Percentiles rank a stretch among this genome's conserved stretches.
Evolutionary conservation across 2,113 vertebrate species (phyloP).

Genomic region (Leucosticte australis): DNA sequence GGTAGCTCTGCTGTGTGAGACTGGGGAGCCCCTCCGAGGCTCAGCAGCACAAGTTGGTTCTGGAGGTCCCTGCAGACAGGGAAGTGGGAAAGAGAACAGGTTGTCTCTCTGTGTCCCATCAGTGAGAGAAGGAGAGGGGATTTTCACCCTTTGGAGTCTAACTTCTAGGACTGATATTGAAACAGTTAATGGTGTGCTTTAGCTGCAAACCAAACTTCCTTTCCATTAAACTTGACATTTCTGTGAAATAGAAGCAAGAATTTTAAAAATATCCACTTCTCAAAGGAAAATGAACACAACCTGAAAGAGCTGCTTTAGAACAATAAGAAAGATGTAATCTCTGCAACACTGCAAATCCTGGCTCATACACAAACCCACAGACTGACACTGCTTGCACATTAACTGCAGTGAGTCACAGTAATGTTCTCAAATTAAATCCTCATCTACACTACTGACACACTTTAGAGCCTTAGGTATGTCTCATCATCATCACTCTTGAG

Average conservation of each 20-base stretch:
- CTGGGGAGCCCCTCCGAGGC: rapidly evolving
- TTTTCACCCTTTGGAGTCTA: background rate
- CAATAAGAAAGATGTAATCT: constrained; percentile 39
- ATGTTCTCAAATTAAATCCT: constrained; percentile 46
- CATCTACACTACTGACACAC: constrained; percentile 4
- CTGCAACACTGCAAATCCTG: constrained; percentile 1
- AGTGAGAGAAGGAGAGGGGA: background rate
- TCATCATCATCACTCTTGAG: background rate
- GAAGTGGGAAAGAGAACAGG: background rate
- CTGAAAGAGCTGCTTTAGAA: constrained; percentile 24
- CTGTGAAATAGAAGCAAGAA: background rate
- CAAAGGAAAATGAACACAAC: background rate
- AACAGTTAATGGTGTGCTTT: background rate
- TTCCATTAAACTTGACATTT: background rate
- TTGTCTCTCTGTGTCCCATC: background rate
- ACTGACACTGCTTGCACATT: constrained; percentile 28
- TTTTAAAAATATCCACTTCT: constrained; percentile 8
- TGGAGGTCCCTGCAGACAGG: background rate
- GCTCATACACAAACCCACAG: background rate
- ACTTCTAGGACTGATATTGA: background rate
- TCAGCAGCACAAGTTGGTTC: background rate
- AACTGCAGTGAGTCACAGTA: constrained; percentile 31
- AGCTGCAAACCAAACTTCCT: background rate
- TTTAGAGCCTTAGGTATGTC: constrained; percentile 18
- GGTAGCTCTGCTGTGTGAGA: background rate